phyloP scores from a whole-genome alignment of 1,140 invertebrate genomes.

The Globodera ellingtonae region DNA sequence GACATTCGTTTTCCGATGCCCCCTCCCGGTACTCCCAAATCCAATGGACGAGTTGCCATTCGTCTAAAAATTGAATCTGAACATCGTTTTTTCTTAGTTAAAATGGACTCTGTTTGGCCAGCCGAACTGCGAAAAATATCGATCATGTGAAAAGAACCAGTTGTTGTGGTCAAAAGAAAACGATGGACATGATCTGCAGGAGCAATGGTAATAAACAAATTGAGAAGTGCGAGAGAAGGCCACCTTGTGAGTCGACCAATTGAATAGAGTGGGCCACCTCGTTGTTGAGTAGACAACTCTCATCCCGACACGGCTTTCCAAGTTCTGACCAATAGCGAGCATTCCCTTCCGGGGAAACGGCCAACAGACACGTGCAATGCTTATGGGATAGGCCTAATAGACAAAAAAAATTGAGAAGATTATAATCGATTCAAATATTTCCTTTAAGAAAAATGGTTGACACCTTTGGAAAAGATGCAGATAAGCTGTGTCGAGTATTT shows the following conservation, averaged over 20 bases:
- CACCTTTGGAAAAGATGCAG: conserved; percentile 37
- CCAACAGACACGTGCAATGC: conserved; percentile 13
- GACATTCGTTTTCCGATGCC: conserved; percentile 36
- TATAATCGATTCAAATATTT: neutral
- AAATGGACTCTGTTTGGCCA: conserved; percentile 19
- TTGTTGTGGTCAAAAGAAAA: conserved; percentile 42
- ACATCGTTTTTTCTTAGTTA: too few relatives aligned
- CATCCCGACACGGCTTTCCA: conserved; percentile 36
- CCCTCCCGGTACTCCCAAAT: conserved; percentile 22
- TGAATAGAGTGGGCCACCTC: conserved; percentile 42
- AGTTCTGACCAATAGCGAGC: conserved; percentile 42
- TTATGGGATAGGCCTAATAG: conserved; percentile 10
- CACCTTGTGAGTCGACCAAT: conserved; percentile 34
- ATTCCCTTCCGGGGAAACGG: conserved; percentile 34
- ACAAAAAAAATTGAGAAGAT: neutral
- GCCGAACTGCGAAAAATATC: conserved; percentile 35
- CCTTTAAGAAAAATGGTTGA: too few relatives aligned
- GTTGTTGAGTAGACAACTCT: conserved; percentile 40
- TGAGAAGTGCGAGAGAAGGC: neutral
- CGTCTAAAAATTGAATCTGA: neutral
- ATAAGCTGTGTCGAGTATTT: conserved; percentile 27
- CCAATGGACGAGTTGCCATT: conserved; percentile 37
- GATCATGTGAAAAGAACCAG: conserved; percentile 39
- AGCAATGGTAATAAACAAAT: conserved; percentile 20
- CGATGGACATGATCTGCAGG: conserved; percentile 41